Evolutionary conservation across 2,888 invertebrate species (phyloP).

Genomic region (Amphipoea oculea): DNA sequence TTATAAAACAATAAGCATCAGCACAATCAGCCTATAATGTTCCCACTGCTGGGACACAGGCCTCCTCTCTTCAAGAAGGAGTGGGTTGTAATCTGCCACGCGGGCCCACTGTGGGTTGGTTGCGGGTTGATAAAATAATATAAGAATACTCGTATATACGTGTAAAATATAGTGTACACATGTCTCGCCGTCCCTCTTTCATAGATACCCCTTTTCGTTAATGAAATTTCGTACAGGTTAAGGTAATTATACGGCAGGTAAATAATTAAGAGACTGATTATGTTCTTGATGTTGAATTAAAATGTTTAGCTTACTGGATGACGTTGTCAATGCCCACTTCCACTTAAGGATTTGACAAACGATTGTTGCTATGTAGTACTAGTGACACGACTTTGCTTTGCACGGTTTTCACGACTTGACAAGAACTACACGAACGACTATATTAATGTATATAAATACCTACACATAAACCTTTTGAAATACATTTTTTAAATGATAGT

Average conservation of each 20-base stretch:
- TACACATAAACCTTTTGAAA: background rate
- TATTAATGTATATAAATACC: background rate
- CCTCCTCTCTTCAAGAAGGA: too few species aligned
- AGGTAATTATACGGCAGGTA: background rate
- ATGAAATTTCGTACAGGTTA: background rate
- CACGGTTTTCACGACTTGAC: background rate
- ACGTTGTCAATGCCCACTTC: background rate
- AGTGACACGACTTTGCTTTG: background rate
- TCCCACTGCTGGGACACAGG: too few species aligned
- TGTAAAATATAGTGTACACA: background rate
- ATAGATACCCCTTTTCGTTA: background rate
- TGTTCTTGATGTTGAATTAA: background rate
- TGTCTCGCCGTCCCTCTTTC: background rate
- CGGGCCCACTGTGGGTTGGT: too few species aligned
- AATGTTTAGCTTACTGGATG: background rate
- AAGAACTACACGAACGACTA: background rate
- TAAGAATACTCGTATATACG: background rate
- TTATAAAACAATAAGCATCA: background rate
- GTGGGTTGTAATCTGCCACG: too few species aligned
- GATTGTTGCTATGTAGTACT: background rate
- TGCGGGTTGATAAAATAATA: background rate
- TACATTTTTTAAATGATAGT: background rate
- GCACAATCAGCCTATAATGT: too few species aligned
- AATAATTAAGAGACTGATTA: background rate
- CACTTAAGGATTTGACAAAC: background rate